Evolutionary conservation across 2,113 vertebrate genomes (phyloP), one percentile per base, ranked within the genome.

Genomic region (Epinephelus cyanopodus): DNA sequence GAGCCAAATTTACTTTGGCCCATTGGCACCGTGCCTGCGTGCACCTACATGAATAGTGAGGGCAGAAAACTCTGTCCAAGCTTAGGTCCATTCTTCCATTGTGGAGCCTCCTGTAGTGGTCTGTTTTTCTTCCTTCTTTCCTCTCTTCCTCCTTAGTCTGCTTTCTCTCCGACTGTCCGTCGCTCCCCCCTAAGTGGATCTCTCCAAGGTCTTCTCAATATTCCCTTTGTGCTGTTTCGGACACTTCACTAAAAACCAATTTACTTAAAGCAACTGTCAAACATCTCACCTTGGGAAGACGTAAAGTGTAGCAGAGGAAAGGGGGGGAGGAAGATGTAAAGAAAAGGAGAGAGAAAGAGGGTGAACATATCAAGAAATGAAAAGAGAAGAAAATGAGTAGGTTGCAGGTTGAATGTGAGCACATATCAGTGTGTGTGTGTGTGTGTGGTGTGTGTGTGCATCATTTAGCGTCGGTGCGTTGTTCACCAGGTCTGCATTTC

Each of bases 401-500:
- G 37, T 56, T 70, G 65, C 17, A 37, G 66, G 66, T 77, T 82
- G 50, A 65, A 2, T 79, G 60, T 72, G 77, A 81, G 81, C 53
- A n/a, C 39, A 60, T 72, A 67, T 82, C 57, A 74, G 76, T 68
- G 76, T 27, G 56, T 58, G 56, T 27, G 11, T 58, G 54, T n/a
- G 6, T 62, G 60, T 19, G 60, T 37, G 58, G 74, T 63, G 81
- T 60, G 60, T 12, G 61, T 25, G 25, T 14, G 68, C 74, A 86
- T 90, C 83, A 86, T 79, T 90, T 87, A 91, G 85, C 15, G 15
- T 77, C 33, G 45, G 66, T 60, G 76, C 70, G 83, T 88, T 85
- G 87, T 89, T 88, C 57, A 50, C 64, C 65, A 48, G 77, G 74
- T 86, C 71, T 25, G 56, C 77, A 81, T 93, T 86, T 93, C 93